Base-by-base conservation (phyloP, 2,113 vertebrate genomes). In the Oophaga pumilio region DNA sequence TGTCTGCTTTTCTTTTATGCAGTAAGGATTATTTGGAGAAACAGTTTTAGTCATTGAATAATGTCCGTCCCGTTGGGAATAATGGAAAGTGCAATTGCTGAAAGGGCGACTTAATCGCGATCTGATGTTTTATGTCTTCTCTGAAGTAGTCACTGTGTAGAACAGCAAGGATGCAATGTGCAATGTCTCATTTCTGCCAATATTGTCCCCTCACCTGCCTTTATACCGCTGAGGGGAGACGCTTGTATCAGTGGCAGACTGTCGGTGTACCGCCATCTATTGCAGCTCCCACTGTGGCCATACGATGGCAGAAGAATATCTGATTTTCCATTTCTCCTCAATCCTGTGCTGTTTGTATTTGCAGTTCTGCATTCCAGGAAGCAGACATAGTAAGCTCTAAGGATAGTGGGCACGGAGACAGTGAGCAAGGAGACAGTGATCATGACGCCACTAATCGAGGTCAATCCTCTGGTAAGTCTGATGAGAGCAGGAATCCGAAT, bases 401-500 rank as follows among this genome's bases (percentile, higher is more conserved):
- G 95, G 98, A 99, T 96, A 99, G 98, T 88, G 98, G 98, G 89
- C 98, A 99, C 57, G 98, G 98, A 88, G 98, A 99, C 95, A 99
- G 98, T 87, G 98, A 99, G 89, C 98, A 99, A 94, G 98, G 98
- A 89, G 98, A 99, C 94, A 99, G 98, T 86, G 98, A 99, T 93
- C 98, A 99, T 79, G 98, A 99, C 64, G 98, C 98, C 93, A 98
- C 97, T 90, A 97, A 99, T 94, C 96, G 98, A 92, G 97, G 96
- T 92, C 97, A 98, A 93, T 97, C 97, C 90, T 95, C 97, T 89
- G 98, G 97, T 99, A 95, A 96, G 97, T 95, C 85, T 90, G 91
- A 92, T 87, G 68, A 90, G 90, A 91, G 84, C 57, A 33, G 77
- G 89, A 93, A 82, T 66, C 80, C 24, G 89, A 91, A 88, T 83